Conservation (phyloP, 2,888 invertebrate species). For the Kryphioiulus occultus region DNA sequence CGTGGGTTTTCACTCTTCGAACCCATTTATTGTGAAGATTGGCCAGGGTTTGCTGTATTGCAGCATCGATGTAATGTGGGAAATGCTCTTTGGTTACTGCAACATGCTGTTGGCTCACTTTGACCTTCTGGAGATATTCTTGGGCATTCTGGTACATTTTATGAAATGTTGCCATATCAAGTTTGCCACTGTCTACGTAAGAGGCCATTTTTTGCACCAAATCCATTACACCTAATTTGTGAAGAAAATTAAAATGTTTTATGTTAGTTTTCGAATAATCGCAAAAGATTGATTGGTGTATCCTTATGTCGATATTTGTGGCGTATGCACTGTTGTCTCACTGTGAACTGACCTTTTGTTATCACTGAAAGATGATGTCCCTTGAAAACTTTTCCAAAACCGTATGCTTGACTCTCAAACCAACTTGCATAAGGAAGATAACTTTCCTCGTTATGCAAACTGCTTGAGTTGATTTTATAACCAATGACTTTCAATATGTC, state of each 20-base stretch:
- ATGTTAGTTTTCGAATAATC: too few species aligned
- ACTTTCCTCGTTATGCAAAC: neutral
- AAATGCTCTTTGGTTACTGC: neutral
- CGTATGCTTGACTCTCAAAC: neutral
- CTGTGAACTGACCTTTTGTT: neutral
- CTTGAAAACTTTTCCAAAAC: neutral
- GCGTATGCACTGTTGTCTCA: too few species aligned
- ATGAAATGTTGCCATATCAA: neutral
- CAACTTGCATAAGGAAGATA: neutral
- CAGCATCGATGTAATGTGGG: neutral
- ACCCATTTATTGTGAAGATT: neutral
- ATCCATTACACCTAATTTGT: neutral
- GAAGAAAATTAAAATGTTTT: neutral
- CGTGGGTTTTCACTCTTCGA: neutral
- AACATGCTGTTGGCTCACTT: neutral
- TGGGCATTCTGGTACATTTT: neutral
- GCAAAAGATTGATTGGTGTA: too few species aligned
- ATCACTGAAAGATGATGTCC: neutral
- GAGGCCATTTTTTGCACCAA: neutral
- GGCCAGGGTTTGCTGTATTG: neutral
- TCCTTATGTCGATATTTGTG: too few species aligned
- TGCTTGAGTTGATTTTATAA: neutral
- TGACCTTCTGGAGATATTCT: neutral
- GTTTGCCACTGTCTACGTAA: neutral
- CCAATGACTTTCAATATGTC: neutral